Percentiles rank a stretch among this genome's conserved stretches.
Evolutionary conservation across 1,140 invertebrate species (phyloP).

Genomic region (Cataglyphis hispanica): DNA sequence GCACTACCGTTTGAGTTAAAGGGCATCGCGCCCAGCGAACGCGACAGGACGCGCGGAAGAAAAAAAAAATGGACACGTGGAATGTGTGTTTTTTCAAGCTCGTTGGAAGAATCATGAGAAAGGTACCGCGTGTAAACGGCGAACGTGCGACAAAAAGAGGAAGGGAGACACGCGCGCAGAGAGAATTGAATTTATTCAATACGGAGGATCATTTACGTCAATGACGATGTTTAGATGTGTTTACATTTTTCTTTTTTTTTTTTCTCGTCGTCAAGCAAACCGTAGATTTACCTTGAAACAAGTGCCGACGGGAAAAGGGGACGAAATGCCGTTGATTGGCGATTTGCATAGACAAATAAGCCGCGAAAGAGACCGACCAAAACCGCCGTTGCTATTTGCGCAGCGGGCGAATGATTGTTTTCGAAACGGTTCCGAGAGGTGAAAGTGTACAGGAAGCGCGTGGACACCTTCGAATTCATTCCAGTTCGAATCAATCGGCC

Average conservation of each 20-base stretch:
- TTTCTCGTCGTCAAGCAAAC: not conserved
- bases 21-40: conserved; percentile 28
- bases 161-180: not conserved
- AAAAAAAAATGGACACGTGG: not conserved
- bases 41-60: not conserved
- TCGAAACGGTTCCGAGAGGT: conserved; percentile 48
- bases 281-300: conserved; percentile 16
- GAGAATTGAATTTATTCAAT: not conserved
- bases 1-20: conserved; percentile 54
- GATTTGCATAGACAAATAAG: conserved; percentile 79
- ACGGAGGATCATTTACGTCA: not conserved
- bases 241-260: conserved; percentile 5
- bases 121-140: not conserved
- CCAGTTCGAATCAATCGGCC: not conserved
- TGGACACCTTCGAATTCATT: conserved; percentile 42
- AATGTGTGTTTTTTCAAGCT: conserved; percentile 37
- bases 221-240: conserved; percentile 9
- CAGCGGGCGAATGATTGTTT: conserved; percentile 74
- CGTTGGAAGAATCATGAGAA: conserved; percentile 40
- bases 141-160: not conserved
- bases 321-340: conserved; percentile 69
- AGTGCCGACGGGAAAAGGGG: conserved; percentile 9
- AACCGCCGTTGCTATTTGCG: conserved; percentile 66
- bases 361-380: conserved; percentile 67
- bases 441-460: conserved; percentile 49